Evolutionary conservation across 1,140 invertebrate genomes (phyloP).

Genomic region (Monomorium pharaonis): DNA sequence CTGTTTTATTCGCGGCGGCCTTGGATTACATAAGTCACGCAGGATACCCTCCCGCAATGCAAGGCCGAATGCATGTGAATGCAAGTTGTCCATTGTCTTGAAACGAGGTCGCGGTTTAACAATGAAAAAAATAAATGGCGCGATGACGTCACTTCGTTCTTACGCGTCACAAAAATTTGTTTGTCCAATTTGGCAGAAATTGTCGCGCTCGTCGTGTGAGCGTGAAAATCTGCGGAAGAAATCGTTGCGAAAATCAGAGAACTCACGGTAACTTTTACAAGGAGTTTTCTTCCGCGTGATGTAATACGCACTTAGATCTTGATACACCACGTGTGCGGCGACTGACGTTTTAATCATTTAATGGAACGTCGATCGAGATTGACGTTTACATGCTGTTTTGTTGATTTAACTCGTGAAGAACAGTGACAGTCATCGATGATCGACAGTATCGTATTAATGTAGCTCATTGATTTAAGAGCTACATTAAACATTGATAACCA

Average conservation of each 20-base stretch:
- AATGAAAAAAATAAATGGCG: background rate
- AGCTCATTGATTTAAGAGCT: background rate
- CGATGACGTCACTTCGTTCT: background rate
- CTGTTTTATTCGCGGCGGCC: constrained; percentile 44
- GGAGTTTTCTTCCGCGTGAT: background rate
- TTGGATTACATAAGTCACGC: constrained; percentile 41
- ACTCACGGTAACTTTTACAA: background rate
- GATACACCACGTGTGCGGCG: background rate
- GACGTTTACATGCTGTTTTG: constrained; percentile 2
- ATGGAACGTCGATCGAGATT: constrained; percentile 3
- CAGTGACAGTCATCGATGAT: background rate
- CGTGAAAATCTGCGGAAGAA: background rate
- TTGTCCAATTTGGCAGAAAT: background rate
- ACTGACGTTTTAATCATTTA: constrained; percentile 27
- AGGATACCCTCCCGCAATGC: background rate
- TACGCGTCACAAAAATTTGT: background rate
- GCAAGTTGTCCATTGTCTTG: constrained; percentile 36
- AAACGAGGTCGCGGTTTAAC: constrained; percentile 37
- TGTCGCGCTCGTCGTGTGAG: background rate
- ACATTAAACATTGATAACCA: background rate
- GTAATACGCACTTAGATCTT: background rate
- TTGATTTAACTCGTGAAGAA: constrained; percentile 1
- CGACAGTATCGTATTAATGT: background rate
- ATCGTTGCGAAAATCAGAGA: background rate
- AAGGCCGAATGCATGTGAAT: background rate